Evolutionary conservation across 2,888 invertebrate genomes (phyloP), one percentile per base, ranked within the genome.

Genomic region (Pycnomerus fuliginosus): DNA sequence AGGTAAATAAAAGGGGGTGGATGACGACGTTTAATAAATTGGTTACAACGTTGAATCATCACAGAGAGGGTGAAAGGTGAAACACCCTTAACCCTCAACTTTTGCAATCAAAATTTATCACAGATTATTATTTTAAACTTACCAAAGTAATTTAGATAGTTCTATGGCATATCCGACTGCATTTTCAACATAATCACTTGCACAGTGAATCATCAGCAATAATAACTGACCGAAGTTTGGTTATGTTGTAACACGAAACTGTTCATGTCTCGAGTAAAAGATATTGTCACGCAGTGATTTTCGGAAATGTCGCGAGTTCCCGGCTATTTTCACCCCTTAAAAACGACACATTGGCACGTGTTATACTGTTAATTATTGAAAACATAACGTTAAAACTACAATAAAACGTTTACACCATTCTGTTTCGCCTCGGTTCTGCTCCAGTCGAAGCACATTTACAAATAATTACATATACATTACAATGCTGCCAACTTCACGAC

Each of bases 211-310:
- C 41, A 41, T 29, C 34, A 20, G 28, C 20, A 41, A 41, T 34
- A 40, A 25, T 31, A 41, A 33, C 28, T 23, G 20, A 41, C 34
- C 34, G 33, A 41, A 34, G 41, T 41, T 41, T 41, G 41, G 41
- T 41, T 41, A 41, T 27, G 41, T 41, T 41, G 34, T 23, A 41
- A 34, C 34, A 34, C 8, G 20, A 20, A 20, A 8, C 5, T 7
- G 20, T 20, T 8, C 5, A 5, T 20, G 20, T 7, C 5, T 20
- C n/a, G n/a, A n/a, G n/a, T n/a, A n/a, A n/a, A n/a, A n/a, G n/a
- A n/a, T n/a, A n/a, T n/a, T n/a, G n/a, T 20, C 20, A 20, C 20
- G 5, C 20, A 20, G 5, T 20, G 5, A 20, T 20, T 20, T 7
- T 20, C 20, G 20, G 20, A 7, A 8, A 5, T 20, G 20, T 5